Evolutionary conservation across 2,888 invertebrate species (phyloP), one percentile per base, ranked within the genome.

Genomic region (Macropis europaea): DNA sequence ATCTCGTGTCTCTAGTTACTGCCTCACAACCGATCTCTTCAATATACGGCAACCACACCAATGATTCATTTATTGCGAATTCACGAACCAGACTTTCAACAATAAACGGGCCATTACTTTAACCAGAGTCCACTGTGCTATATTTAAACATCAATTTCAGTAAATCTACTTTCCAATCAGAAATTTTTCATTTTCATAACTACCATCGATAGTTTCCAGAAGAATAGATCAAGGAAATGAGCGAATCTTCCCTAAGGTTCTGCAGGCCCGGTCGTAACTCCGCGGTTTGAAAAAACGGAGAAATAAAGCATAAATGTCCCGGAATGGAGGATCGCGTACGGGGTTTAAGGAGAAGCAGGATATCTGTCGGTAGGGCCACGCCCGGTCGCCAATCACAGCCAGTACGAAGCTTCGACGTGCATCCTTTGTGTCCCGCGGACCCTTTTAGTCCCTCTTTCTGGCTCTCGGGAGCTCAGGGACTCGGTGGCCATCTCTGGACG

Each of bases 401-500:
- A 30, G 81, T 76, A 73, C 68, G 72, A 63, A 77, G 78, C 77
- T 78, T 79, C 79, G 75, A 78, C 83, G 83, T 83, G 77, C 79
- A 79, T 82, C 84, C 85, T 87, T 88, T 86, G 87, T 87, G 86
- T 87, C 80, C 76, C 68, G 69, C 61, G 75, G 73, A 77, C 76
- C 77, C 76, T 81, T 77, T 77, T 67, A 80, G 73, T 74, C 69
- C 76, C 68, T 78, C 78, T 80, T 72, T 78, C 78, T 72, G 73
- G 62, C 76, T 78, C 76, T 74, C 68, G 69, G 70, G 76, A 76
- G 74, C 73, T 57, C 71, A 67, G 73, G 75, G 81, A 82, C 81
- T 83, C 83, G 81, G 86, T 85, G 87, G 87, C 87, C 88, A 87
- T 87, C 82, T 86, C 84, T 82, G 81, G 83, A 84, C 86, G 86